Evolutionary conservation across 92 coral and sea anemone species (phyloP).

Genomic region (Galaxea fascicularis): DNA sequence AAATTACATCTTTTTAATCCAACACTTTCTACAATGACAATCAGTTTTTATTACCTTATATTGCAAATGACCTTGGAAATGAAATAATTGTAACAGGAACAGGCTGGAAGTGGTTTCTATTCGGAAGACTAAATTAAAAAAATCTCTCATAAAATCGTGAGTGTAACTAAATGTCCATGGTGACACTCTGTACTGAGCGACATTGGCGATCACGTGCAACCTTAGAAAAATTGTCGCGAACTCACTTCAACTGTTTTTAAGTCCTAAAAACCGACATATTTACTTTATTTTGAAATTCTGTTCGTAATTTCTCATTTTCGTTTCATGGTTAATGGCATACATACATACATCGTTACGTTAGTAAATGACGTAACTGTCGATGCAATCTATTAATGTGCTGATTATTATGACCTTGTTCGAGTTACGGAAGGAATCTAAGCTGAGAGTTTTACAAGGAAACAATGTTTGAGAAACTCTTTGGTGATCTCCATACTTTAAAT

Average conservation of each 20-base stretch:
- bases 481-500: neutral
- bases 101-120: slow-evolving; percentile 2
- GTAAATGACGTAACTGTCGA: too few species aligned
- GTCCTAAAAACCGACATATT: too few species aligned
- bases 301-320: too few species aligned
- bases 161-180: neutral
- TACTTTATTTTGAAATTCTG: too few species aligned
- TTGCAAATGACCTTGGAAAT: neutral
- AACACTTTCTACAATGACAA: neutral
- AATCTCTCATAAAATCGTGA: neutral
- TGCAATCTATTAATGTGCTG: neutral
- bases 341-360: too few species aligned
- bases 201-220: too few species aligned
- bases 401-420: neutral
- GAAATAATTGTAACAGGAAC: slow-evolving; percentile 13
- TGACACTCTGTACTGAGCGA: too few species aligned
- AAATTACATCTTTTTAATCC: neutral
- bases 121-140: slow-evolving; percentile 11
- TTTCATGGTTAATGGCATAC: too few species aligned
- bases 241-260: too few species aligned
- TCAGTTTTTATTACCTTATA: neutral
- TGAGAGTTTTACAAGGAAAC: neutral
- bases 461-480: neutral
- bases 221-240: too few species aligned
- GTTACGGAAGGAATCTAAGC: neutral